A percentile compares a stretch with the other conserved stretches of the same genome.
Evolutionary conservation across 2,797 vertebrate species (phyloP).

Genomic region (Scarus forsteni): DNA sequence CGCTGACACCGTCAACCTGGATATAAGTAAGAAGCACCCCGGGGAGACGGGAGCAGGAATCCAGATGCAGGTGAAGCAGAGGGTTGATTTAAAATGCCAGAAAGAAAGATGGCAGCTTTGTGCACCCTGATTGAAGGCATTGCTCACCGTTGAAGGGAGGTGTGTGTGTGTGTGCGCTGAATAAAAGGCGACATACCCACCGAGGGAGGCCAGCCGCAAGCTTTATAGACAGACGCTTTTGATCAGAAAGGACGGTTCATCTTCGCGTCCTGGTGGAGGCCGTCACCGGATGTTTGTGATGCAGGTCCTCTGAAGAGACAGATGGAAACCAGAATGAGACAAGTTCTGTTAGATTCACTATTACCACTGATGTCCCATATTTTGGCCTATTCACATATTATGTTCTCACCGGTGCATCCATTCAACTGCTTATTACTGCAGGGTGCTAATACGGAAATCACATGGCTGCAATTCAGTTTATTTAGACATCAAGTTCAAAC

Average conservation of each 20-base stretch:
- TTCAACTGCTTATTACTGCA: too few species aligned
- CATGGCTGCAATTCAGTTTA: too few species aligned
- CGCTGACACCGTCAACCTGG: conserved; percentile 52
- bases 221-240: conserved; percentile 71
- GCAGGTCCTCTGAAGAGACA: conserved; percentile 64
- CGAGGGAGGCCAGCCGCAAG: conserved; percentile 60
- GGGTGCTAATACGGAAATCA: too few species aligned
- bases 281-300: conserved; percentile 76
- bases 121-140: conserved; percentile 71
- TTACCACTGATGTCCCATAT: not conserved
- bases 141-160: conserved; percentile 45
- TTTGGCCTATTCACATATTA: too few species aligned
- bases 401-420: too few species aligned
- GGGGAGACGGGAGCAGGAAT: conserved; percentile 52
- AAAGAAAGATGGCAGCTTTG: conserved; percentile 61
- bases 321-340: conserved; percentile 12
- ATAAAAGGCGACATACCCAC: conserved; percentile 66
- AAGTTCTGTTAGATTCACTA: conserved; percentile 38
- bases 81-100: conserved; percentile 75
- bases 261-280: conserved; percentile 60
- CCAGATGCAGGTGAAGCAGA: conserved; percentile 63
- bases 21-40: conserved; percentile 45
- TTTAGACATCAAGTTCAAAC: too few species aligned
- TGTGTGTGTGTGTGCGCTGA: conserved; percentile 27
- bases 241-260: conserved; percentile 81